Evolutionary conservation across 2,797 vertebrate genomes (phyloP).

Genomic region (Micrastur ruficollis): DNA sequence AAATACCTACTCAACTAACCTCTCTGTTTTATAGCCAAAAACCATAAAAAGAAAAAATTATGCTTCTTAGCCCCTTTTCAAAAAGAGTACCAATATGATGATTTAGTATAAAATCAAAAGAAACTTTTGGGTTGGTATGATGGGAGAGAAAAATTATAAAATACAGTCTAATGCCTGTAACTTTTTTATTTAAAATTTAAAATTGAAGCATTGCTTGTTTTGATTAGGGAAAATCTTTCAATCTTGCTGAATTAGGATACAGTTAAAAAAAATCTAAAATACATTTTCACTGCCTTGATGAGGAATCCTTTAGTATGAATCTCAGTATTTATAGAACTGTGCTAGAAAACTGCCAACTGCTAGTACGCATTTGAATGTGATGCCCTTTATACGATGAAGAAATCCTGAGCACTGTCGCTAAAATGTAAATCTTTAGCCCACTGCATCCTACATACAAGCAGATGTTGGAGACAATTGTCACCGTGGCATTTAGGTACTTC

Average conservation of each 20-base stretch:
- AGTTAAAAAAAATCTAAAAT: neutral
- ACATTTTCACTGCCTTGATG: neutral
- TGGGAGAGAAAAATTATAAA: neutral
- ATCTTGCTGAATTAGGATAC: neutral
- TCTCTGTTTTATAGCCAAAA: neutral
- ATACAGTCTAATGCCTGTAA: neutral
- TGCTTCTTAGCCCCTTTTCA: neutral
- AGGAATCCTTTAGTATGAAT: conserved; percentile 6
- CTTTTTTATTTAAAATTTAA: neutral
- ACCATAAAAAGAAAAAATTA: neutral
- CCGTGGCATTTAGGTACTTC: neutral
- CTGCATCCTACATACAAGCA: conserved; percentile 17
- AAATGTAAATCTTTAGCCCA: conserved; percentile 3
- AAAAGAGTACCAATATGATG: neutral
- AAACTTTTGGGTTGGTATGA: neutral
- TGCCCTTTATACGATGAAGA: conserved; percentile 42
- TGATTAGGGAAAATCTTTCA: neutral
- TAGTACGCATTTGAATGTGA: neutral
- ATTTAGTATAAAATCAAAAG: neutral
- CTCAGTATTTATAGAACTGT: conserved; percentile 45
- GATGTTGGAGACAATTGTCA: conserved; percentile 22
- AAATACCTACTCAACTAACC: neutral
- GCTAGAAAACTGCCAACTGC: conserved; percentile 30
- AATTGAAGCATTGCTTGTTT: neutral
- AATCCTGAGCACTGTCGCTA: neutral